Percentiles rank a stretch among this genome's conserved stretches.
Conservation (phyloP, 2,888 invertebrate species). For the Apantesis nais region DNA sequence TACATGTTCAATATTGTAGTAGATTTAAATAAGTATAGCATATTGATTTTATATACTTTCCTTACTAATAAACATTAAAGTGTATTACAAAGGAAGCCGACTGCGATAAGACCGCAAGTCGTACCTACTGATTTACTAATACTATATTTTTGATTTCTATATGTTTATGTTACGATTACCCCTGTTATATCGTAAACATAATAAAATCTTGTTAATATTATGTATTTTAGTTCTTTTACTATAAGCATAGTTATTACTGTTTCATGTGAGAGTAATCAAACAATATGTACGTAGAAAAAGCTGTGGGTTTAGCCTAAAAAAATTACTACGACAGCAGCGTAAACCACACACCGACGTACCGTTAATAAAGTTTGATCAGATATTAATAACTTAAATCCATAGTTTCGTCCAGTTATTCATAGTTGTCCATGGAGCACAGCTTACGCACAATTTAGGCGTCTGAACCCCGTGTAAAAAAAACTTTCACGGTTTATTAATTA, state of each 20-base stretch:
- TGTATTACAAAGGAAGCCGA: not conserved
- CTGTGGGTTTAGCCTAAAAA: not conserved
- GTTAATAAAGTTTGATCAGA: conserved; percentile 10
- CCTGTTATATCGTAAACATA: not conserved
- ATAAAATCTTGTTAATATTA: not conserved
- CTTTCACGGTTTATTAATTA: conserved; percentile 61
- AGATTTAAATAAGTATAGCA: not conserved
- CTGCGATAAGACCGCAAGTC: not conserved
- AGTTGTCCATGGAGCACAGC: conserved; percentile 35
- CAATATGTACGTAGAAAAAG: not conserved
- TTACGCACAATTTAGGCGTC: conserved; percentile 64
- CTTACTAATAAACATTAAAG: not conserved
- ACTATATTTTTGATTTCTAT: not conserved
- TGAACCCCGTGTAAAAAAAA: conserved; percentile 66
- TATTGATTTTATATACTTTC: too few species aligned
- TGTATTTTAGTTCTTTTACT: not conserved
- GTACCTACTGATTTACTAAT: not conserved
- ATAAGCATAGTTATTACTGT: not conserved
- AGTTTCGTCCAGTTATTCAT: too few species aligned
- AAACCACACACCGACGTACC: not conserved
- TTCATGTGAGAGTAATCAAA: not conserved
- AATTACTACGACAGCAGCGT: not conserved
- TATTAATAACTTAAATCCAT: conserved; percentile 15
- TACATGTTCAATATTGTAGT: not conserved
- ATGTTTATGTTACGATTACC: not conserved